phyloP scores from a whole-genome alignment of 2,888 invertebrate species.

The Morpho deidamia region DNA sequence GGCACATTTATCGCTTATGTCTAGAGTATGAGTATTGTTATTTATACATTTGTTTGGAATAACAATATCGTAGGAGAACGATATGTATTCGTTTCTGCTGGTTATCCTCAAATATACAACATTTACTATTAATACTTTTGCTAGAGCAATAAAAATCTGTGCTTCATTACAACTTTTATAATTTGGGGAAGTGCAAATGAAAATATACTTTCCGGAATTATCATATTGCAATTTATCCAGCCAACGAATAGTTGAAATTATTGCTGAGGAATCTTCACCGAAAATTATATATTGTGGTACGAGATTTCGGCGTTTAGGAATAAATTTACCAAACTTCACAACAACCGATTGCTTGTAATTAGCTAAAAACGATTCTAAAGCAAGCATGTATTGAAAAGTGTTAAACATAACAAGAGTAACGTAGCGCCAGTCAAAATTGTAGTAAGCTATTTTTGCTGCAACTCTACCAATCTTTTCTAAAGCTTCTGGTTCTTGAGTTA shows the following conservation, averaged over 20 bases:
- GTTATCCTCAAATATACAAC: slow-evolving; percentile 37
- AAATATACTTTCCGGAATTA: slow-evolving; percentile 41
- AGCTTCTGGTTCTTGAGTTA: slow-evolving; percentile 25
- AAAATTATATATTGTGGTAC: slow-evolving; percentile 45
- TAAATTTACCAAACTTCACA: slow-evolving; percentile 36
- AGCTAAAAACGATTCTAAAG: slow-evolving; percentile 39
- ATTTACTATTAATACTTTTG: slow-evolving; percentile 35
- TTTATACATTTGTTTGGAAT: slow-evolving; percentile 37
- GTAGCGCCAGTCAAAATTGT: slow-evolving; percentile 54
- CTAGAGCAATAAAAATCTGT: slow-evolving; percentile 36
- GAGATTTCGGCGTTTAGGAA: slow-evolving; percentile 24
- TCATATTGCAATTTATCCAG: slow-evolving; percentile 36
- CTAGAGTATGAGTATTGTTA: slow-evolving; percentile 31
- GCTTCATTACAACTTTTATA: slow-evolving; percentile 37
- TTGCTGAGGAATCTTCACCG: slow-evolving; percentile 35
- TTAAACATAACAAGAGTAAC: slow-evolving; percentile 42
- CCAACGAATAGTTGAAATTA: slow-evolving; percentile 37
- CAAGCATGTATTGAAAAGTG: slow-evolving; percentile 28
- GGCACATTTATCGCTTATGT: slow-evolving; percentile 30
- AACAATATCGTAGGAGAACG: slow-evolving; percentile 37
- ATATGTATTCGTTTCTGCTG: slow-evolving; percentile 24
- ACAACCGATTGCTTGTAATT: slow-evolving; percentile 37
- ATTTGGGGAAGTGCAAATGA: slow-evolving; percentile 36
- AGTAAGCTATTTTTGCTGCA: slow-evolving; percentile 47
- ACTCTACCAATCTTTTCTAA: slow-evolving; percentile 34